A percentile compares a stretch with the other conserved stretches of the same genome.
These are phyloP conservation scores for Crenuchus spilurus DNA, from an alignment of 2,797 vertebrate genomes.

Conservation along the genomic window DNA sequence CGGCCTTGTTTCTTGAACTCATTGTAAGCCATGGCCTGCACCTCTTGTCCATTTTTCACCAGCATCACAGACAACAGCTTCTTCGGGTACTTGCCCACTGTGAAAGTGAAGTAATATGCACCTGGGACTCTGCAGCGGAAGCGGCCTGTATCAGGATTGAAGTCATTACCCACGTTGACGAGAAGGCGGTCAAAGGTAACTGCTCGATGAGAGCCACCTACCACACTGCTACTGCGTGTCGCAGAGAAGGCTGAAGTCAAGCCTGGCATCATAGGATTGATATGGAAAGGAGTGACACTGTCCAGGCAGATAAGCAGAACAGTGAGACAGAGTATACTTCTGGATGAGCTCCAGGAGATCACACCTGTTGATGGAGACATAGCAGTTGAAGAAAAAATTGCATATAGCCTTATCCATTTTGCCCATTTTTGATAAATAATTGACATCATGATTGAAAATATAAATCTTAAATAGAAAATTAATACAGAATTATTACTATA, in stretches of 20 bases:
- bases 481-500: too few species aligned
- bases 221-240: slow-evolving; percentile 71
- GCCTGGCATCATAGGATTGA: slow-evolving; percentile 51
- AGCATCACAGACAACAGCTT: slow-evolving; percentile 82
- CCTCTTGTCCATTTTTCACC: slow-evolving; percentile 80
- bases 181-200: slow-evolving; percentile 79
- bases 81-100: slow-evolving; percentile 79
- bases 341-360: slow-evolving; percentile 58
- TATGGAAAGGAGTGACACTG: slow-evolving; percentile 58
- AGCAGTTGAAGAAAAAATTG: neutral
- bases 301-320: slow-evolving; percentile 55
- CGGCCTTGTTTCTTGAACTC: slow-evolving; percentile 76
- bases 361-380: slow-evolving; percentile 30
- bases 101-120: slow-evolving; percentile 81
- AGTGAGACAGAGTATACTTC: slow-evolving; percentile 58
- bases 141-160: slow-evolving; percentile 74
- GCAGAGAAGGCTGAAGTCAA: slow-evolving; percentile 81
- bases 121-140: slow-evolving; percentile 79
- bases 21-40: slow-evolving; percentile 79
- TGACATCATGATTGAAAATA: too few species aligned
- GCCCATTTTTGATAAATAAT: too few species aligned
- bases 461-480: too few species aligned
- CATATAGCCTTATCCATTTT: neutral
- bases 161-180: slow-evolving; percentile 79
- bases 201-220: slow-evolving; percentile 71